Evolutionary conservation across 2,797 vertebrate species (phyloP), one percentile per base, ranked within the genome.

Genomic region (Coreius guichenoti): DNA sequence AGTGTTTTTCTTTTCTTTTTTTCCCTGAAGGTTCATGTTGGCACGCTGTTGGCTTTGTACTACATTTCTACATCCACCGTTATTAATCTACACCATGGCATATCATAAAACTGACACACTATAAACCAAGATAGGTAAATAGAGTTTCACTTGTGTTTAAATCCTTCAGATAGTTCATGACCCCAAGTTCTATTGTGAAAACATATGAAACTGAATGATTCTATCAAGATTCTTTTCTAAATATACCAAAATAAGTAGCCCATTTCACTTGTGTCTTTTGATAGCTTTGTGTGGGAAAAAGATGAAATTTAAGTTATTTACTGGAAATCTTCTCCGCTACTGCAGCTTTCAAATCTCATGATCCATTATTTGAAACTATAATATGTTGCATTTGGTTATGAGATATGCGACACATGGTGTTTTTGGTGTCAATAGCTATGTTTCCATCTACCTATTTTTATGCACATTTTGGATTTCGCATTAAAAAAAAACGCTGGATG

Each of bases 41-140:
- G 45, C 72, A 54, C 31, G 26, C 43, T 49, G 39, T 73, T 74
- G 56, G 26, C 21, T 51, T 69, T 81, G 79, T 36, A 36, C 63
- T 80, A 54, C 79, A 80, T 80, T 69, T 80, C 79, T n/a, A 68
- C 23, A 39, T 51, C 16, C 26, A 12, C 21, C 5, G 4, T 49
- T 75, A 65, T 63, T 75, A 56, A 56, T 70, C 65, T 6, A 36
- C 26, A 65, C 26, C 9, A 0, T 47, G 29, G 33, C 1, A 19
- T 70, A 43, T 56, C 16, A 39, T 36, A 70, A 70, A 39, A 29
- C 65, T 17, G 8, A 31, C 49, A 70, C 23, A 11, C 45, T 36
- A 36, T 49, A 56, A 39, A 39, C 65, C 39, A 65, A 43, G 36
- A 43, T 31, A 21, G 19, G 49, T 17, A 13, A 12, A 16, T 68